These are phyloP conservation scores for Helicorthomorpha holstii DNA, from an alignment of 1,140 invertebrate genomes.

Conservation along the genomic window DNA sequence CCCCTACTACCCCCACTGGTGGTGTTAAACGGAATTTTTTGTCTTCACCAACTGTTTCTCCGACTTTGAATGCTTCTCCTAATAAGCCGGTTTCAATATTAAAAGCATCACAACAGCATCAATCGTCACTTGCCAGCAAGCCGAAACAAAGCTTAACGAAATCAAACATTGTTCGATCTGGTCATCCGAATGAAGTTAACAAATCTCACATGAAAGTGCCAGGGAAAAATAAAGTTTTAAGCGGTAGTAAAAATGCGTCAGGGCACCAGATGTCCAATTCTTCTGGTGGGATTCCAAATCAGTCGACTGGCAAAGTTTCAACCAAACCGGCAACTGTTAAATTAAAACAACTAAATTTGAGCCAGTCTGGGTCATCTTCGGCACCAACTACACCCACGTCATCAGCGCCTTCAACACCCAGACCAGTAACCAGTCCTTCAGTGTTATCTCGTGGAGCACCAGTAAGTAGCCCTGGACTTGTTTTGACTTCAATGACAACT, in stretches of 20 bases:
- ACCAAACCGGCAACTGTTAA: constrained; percentile 13
- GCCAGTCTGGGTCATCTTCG: constrained; percentile 8
- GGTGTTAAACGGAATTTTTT: background rate
- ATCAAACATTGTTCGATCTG: background rate
- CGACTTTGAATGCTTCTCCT: background rate
- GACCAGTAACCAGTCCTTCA: constrained; percentile 2
- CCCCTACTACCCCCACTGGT: background rate
- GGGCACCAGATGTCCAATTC: too few relatives aligned
- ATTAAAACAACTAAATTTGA: constrained; percentile 11
- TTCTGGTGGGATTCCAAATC: too few relatives aligned
- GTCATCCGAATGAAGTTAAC: background rate
- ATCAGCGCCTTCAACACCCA: background rate
- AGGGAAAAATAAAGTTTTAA: constrained; percentile 4
- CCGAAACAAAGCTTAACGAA: background rate
- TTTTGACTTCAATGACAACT: too few relatives aligned
- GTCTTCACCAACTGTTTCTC: background rate
- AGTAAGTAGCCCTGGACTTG: too few relatives aligned
- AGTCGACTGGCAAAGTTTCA: constrained; percentile 7
- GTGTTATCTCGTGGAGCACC: too few relatives aligned
- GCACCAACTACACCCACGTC: constrained; percentile 8
- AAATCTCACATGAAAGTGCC: constrained; percentile 5
- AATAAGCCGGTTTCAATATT: constrained; percentile 5
- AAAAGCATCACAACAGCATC: constrained; percentile 4
- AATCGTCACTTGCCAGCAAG: too few relatives aligned
- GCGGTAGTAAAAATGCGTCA: too few relatives aligned